A percentile compares a stretch with the other conserved stretches of the same genome.
Evolutionary conservation across 2,113 vertebrate genomes (phyloP).

Genomic region (Paramormyrops kingsleyae): DNA sequence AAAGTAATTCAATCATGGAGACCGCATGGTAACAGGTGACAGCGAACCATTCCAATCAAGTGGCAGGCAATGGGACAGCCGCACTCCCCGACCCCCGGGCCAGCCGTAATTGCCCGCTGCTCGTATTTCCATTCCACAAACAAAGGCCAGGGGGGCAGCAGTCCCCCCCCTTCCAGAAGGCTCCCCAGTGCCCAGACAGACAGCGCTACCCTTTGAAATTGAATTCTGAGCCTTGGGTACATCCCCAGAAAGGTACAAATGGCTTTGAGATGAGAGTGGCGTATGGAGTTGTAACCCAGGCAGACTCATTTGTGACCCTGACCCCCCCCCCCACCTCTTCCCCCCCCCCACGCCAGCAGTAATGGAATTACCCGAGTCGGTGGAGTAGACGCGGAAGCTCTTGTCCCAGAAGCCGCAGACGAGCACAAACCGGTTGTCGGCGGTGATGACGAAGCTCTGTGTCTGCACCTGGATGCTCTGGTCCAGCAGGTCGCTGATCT

Average conservation of each 20-base stretch:
- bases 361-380: conserved; percentile 76
- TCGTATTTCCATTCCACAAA: conserved; percentile 52
- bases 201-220: conserved; percentile 52
- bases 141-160: conserved; percentile 49
- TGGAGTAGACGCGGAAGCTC: conserved; percentile 94
- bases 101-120: conserved; percentile 50
- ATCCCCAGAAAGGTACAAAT: conserved; percentile 27
- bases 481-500: conserved; percentile 93
- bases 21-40: conserved; percentile 9
- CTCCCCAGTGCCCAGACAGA: conserved; percentile 27
- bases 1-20: conserved; percentile 26
- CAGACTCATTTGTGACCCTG: conserved; percentile 36
- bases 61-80: conserved; percentile 49
- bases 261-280: conserved; percentile 9
- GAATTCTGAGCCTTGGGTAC: conserved; percentile 44
- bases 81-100: conserved; percentile 49
- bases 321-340: neutral
- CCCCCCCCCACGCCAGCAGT: conserved; percentile 12
- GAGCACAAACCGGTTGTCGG: conserved; percentile 90
- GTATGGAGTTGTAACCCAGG: conserved; percentile 26
- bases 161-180: conserved; percentile 22
- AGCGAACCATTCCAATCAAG: conserved; percentile 50
- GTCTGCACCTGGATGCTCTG: conserved; percentile 94
- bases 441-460: conserved; percentile 89
- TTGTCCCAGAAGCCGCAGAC: conserved; percentile 99